A percentile compares a stretch with the other conserved stretches of the same genome.
phyloP scores from a whole-genome alignment of 2,113 vertebrate species.

The Pagrus major region DNA sequence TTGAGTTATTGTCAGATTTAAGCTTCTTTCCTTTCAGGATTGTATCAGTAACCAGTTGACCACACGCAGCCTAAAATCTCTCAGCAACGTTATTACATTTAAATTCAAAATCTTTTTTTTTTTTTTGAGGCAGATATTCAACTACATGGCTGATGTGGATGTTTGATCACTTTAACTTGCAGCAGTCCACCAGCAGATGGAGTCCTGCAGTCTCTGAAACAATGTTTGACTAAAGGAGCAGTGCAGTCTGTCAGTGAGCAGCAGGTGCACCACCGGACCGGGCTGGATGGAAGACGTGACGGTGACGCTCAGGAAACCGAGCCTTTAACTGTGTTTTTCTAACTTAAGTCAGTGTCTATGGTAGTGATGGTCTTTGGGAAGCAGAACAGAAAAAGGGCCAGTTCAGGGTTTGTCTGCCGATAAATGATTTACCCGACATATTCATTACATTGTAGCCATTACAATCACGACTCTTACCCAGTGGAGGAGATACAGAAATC shows the following conservation, averaged over 20 bases:
- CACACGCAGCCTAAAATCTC: neutral
- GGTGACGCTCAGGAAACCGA: no score
- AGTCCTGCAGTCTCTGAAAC: constrained; percentile 22
- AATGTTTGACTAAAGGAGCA: neutral
- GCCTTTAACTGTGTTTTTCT: neutral
- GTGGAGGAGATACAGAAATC: neutral
- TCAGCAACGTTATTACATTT: no score
- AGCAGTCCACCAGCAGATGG: constrained; percentile 63
- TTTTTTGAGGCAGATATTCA: neutral
- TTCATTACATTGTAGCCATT: neutral
- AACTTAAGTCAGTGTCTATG: neutral
- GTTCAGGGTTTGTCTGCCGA: neutral
- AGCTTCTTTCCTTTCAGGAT: neutral
- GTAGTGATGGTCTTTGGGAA: neutral
- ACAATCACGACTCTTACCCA: neutral
- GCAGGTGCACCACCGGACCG: neutral
- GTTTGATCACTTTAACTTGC: constrained; percentile 4
- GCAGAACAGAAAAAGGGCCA: neutral
- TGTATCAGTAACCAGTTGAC: neutral
- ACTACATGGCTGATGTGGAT: neutral
- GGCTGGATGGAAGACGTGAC: neutral
- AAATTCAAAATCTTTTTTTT: no score
- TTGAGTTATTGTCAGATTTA: neutral
- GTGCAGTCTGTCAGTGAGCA: neutral
- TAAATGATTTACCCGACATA: no score